These are phyloP conservation scores for Neoitamus cyanurus DNA, from an alignment of 2,888 invertebrate genomes.

Conservation along the genomic window DNA sequence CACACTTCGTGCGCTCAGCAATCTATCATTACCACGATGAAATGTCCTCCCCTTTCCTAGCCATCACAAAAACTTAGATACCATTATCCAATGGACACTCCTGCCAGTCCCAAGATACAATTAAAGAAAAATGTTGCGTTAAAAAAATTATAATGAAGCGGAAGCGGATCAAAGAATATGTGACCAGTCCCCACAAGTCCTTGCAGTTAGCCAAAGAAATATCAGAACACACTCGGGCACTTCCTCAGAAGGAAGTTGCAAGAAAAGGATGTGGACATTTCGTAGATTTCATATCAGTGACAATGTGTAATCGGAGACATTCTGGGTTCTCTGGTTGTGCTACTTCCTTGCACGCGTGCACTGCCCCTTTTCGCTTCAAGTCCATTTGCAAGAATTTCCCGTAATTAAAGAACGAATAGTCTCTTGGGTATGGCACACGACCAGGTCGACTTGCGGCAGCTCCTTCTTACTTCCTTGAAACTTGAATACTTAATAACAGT, in stretches of 20 bases:
- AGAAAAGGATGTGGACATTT: slow-evolving; percentile 33
- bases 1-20: no score
- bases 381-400: not conserved
- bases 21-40: not conserved
- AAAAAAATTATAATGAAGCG: slow-evolving; percentile 4
- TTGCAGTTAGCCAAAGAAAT: not conserved
- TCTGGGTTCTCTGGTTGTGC: not conserved
- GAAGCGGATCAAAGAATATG: slow-evolving; percentile 20
- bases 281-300: slow-evolving; percentile 33
- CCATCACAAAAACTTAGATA: not conserved
- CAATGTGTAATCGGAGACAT: slow-evolving; percentile 26
- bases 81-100: not conserved
- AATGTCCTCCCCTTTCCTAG: not conserved
- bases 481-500: slow-evolving; percentile 16
- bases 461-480: slow-evolving; percentile 33
- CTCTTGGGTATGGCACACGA: slow-evolving; percentile 25
- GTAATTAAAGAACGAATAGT: slow-evolving; percentile 20
- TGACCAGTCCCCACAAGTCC: slow-evolving; percentile 10
- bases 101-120: not conserved
- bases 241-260: slow-evolving; percentile 14
- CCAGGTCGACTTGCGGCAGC: slow-evolving; percentile 18
- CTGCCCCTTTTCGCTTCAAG: not conserved
- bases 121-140: not conserved
- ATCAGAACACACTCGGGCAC: not conserved
- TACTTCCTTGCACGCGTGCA: slow-evolving; percentile 22